phyloP scores from a whole-genome alignment of 2,888 invertebrate species.

The Automeris io region DNA sequence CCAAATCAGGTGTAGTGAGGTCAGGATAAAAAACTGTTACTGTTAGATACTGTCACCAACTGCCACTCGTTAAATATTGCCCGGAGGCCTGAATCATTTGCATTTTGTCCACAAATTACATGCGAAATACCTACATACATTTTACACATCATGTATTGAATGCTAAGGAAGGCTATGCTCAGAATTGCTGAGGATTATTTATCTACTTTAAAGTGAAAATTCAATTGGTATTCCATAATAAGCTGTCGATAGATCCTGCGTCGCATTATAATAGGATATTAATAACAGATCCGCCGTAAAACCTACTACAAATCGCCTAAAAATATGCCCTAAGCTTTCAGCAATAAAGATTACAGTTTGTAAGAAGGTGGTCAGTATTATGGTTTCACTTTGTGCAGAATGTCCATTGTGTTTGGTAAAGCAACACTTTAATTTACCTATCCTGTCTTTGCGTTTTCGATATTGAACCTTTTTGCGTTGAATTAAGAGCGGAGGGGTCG shows the following conservation, averaged over 20 bases:
- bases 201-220: constrained; percentile 20
- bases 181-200: constrained; percentile 8
- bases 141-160: too few species aligned
- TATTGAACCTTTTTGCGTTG: constrained; percentile 26
- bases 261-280: constrained; percentile 38
- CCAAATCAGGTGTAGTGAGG: too few species aligned
- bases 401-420: constrained; percentile 53
- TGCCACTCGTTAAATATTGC: too few species aligned
- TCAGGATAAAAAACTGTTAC: too few species aligned
- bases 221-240: constrained; percentile 30
- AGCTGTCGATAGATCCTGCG: constrained; percentile 24
- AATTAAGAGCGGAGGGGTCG: constrained; percentile 18
- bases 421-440: constrained; percentile 26
- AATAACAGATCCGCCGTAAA: constrained; percentile 25
- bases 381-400: constrained; percentile 38
- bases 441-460: constrained; percentile 20
- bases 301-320: constrained; percentile 10
- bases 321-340: constrained; percentile 14
- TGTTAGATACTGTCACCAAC: too few species aligned
- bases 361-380: constrained; percentile 20
- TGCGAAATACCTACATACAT: too few species aligned
- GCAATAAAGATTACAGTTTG: constrained; percentile 18
- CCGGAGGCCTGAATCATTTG: too few species aligned
- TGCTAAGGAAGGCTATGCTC: not conserved
- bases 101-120: too few species aligned